phyloP scores from a whole-genome alignment of 2,888 invertebrate genomes.

The Taenaris catops region DNA sequence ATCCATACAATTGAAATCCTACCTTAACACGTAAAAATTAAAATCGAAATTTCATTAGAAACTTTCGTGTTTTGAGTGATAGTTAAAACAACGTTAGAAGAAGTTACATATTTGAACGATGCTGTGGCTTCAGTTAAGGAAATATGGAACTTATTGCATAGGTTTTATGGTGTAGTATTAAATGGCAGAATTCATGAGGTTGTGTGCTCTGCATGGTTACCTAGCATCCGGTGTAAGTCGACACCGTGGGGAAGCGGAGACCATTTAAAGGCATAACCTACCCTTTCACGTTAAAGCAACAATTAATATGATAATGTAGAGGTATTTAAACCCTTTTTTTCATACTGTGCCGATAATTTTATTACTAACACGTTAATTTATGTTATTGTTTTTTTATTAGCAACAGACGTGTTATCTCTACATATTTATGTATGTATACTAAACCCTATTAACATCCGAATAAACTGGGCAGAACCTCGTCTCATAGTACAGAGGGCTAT shows the following conservation, averaged over 20 bases:
- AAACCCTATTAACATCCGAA: too few relatives aligned
- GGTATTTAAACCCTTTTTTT: slow-evolving; percentile 7
- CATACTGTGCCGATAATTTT: slow-evolving; percentile 10
- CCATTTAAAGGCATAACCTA: slow-evolving; percentile 41
- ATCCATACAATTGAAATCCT: slow-evolving; percentile 24
- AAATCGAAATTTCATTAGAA: slow-evolving; percentile 25
- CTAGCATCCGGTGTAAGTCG: slow-evolving; percentile 68
- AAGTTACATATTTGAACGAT: slow-evolving; percentile 27
- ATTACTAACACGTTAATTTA: slow-evolving; percentile 1
- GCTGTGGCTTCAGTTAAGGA: not conserved
- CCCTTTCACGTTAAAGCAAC: slow-evolving; percentile 25
- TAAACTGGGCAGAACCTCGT: too few relatives aligned
- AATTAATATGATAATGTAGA: slow-evolving; percentile 13
- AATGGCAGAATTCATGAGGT: slow-evolving; percentile 25
- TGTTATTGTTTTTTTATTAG: slow-evolving; percentile 1
- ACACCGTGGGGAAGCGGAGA: slow-evolving; percentile 67
- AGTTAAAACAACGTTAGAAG: slow-evolving; percentile 24
- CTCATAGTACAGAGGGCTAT: too few relatives aligned
- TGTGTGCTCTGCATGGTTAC: slow-evolving; percentile 53
- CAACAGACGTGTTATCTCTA: too few relatives aligned
- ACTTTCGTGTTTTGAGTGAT: slow-evolving; percentile 13
- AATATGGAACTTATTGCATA: slow-evolving; percentile 20
- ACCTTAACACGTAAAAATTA: slow-evolving; percentile 27
- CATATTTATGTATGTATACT: too few relatives aligned
- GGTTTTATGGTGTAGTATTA: slow-evolving; percentile 23